These are phyloP conservation scores for Watsonalla cultraria DNA, from an alignment of 2,888 invertebrate genomes.

Conservation along the genomic window DNA sequence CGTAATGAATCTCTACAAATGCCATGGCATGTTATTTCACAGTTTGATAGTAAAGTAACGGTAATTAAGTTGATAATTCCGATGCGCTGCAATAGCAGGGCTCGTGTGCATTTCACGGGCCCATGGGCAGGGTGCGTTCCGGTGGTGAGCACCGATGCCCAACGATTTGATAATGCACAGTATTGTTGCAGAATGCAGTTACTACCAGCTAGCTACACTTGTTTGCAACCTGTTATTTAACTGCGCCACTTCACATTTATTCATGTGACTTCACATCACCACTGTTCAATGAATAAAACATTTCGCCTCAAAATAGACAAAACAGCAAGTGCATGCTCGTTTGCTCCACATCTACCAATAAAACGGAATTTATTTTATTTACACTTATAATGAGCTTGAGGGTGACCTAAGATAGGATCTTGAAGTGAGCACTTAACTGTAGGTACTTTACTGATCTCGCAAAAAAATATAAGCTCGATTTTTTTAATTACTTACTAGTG, in stretches of 20 bases:
- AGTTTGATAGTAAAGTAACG: constrained; percentile 2
- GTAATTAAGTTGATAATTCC: constrained; percentile 14
- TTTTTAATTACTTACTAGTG: too few species aligned
- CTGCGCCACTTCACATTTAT: constrained; percentile 18
- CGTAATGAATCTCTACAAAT: neutral
- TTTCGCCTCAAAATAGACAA: constrained; percentile 2
- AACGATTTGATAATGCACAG: constrained; percentile 61
- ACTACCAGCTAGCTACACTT: constrained; percentile 43
- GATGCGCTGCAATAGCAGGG: constrained; percentile 29
- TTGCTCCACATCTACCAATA: too few species aligned
- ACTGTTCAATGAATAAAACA: constrained; percentile 21
- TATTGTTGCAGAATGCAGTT: constrained; percentile 44
- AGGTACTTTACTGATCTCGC: too few species aligned
- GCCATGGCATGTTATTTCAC: neutral
- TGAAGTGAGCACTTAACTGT: too few species aligned
- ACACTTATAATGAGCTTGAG: too few species aligned
- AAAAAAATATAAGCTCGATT: too few species aligned
- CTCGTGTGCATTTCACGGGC: constrained; percentile 57
- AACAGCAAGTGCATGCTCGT: too few species aligned
- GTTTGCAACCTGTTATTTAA: constrained; percentile 44
- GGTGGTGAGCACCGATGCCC: constrained; percentile 53
- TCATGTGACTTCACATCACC: constrained; percentile 3
- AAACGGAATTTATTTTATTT: too few species aligned
- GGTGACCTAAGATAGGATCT: too few species aligned
- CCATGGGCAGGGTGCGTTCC: constrained; percentile 58